Base-by-base conservation (phyloP, 2,797 vertebrate genomes). In the Tinamus major region DNA sequence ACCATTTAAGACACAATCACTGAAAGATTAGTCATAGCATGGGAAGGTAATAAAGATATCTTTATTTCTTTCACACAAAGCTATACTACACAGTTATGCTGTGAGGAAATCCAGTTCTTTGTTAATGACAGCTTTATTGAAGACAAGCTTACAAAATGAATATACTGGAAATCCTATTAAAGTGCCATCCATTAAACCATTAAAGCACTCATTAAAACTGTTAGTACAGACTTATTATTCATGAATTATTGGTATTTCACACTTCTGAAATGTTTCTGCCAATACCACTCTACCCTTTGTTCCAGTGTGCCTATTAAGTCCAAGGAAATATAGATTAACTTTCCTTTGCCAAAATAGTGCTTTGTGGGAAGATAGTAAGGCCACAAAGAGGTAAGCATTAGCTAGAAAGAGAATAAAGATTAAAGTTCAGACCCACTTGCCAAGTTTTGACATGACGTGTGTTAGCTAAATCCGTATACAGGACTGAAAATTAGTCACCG, bases 161-260 rank as follows among this genome's bases (percentile, higher is more conserved):
- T 97, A 92, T 90, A 92, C 87, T 89, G 92, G 95, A 97, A 97
- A 97, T 97, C 83, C 89, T 96, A 62, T 97, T 97, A 96, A 97
- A 97, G 79, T 97, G 90, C 89, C 62, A 92, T 96, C 96, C 94
- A 96, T 97, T 97, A 97, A 97, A 96, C 94, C 95, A 96, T 97
- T 97, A 97, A 95, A 96, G 51, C 79, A 92, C 79, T 97, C 95
- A 95, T 97, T 98, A 97, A 97, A 97, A 96, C 89, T 95, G 79
- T 96, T 98, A 96, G 87, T 95, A 87, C 27, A 89, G 84, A 91
- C 92, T 97, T 96, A 92, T 95, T 97, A 93, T 96, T 97, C 93
- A 87, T 97, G 90, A 97, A 84, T 97, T 97, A 97, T 94, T 96
- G 91, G 96, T 95, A 92, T 96, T 94, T 94, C 85, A 82, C 92